Conservation (phyloP, 2,113 vertebrate species). For the Embiotoca jacksoni region DNA sequence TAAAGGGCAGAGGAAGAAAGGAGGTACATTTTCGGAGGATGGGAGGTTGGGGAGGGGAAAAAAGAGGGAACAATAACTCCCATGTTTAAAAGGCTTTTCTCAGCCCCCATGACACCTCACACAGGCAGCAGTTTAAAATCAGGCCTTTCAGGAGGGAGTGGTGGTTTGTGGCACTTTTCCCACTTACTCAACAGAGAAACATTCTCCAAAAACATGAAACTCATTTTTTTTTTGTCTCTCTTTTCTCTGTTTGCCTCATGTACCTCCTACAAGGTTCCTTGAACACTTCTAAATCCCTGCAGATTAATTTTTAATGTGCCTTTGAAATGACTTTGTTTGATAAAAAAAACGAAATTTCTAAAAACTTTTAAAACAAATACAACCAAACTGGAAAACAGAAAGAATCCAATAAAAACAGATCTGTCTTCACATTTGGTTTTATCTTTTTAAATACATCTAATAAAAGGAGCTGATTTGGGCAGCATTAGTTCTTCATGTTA, state of each 20-base stretch:
- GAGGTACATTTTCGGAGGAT: slow-evolving; percentile 86
- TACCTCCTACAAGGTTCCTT: background rate
- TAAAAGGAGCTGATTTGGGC: background rate
- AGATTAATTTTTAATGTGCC: too few species aligned
- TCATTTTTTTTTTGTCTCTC: background rate
- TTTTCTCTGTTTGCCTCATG: background rate
- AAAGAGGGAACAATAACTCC: slow-evolving; percentile 79
- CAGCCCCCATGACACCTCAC: slow-evolving; percentile 72
- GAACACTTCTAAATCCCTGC: background rate
- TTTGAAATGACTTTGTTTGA: background rate
- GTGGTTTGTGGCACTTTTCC: slow-evolving; percentile 36
- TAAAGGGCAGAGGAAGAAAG: slow-evolving; percentile 87
- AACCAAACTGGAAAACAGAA: background rate
- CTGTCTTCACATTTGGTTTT: too few species aligned
- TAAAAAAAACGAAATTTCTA: background rate
- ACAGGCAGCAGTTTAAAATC: slow-evolving; percentile 70
- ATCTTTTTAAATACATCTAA: background rate
- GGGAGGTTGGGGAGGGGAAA: slow-evolving; percentile 74
- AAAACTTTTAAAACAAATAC: background rate
- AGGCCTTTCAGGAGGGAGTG: slow-evolving; percentile 51
- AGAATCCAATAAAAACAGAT: background rate
- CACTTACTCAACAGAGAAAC: slow-evolving; percentile 48
- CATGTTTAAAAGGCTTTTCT: slow-evolving; percentile 79
- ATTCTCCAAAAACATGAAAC: slow-evolving; percentile 45
- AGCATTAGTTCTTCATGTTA: background rate